Conservation (phyloP, 2,888 invertebrate species). For the Alloplasta piceator region DNA sequence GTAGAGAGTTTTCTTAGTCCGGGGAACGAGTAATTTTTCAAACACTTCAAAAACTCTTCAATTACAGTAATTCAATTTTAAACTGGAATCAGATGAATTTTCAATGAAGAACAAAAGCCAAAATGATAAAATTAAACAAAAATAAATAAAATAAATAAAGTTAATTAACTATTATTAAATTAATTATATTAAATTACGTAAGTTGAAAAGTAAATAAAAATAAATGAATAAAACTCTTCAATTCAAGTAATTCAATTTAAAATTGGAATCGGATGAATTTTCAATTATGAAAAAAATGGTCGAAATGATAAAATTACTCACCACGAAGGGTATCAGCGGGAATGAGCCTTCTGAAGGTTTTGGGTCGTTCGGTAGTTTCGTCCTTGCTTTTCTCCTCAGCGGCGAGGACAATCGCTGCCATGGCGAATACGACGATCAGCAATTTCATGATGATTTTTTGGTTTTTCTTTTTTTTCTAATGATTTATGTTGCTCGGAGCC, state of each 20-base stretch:
- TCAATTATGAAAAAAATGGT: too few relatives aligned
- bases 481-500: conserved; percentile 60
- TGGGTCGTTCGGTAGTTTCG: conserved; percentile 84
- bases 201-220: too few relatives aligned
- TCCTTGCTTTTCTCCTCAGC: conserved; percentile 84
- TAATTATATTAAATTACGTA: too few relatives aligned
- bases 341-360: conserved; percentile 92
- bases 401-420: conserved; percentile 84
- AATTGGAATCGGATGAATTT: neutral
- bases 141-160: too few relatives aligned
- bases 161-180: too few relatives aligned
- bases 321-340: conserved; percentile 96
- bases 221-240: neutral
- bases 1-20: too few relatives aligned
- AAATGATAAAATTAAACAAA: conserved; percentile 69
- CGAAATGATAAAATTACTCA: conserved; percentile 83
- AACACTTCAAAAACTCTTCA: neutral
- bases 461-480: conserved; percentile 20
- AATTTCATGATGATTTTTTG: conserved; percentile 79
- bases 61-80: neutral
- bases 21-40: too few relatives aligned
- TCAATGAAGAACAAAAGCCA: too few relatives aligned
- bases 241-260: neutral
- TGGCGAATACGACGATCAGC: conserved; percentile 85
- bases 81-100: neutral